These are phyloP conservation scores for Emydocephalus ijimae DNA, from an alignment of 2,113 vertebrate species.

Conservation along the genomic window DNA sequence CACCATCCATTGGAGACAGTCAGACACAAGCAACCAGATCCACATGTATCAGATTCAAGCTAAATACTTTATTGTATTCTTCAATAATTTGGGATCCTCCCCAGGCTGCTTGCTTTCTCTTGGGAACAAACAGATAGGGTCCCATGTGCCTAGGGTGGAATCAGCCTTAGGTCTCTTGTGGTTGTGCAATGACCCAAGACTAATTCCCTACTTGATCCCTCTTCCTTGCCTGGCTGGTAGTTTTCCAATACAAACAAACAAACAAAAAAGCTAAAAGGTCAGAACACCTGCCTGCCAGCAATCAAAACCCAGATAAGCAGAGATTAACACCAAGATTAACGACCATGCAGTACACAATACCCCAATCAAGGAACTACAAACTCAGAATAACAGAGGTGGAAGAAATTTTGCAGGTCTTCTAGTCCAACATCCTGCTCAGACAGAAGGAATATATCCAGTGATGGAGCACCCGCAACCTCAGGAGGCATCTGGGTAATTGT, in stretches of 20 bases:
- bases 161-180: too few species aligned
- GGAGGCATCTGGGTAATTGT: not conserved
- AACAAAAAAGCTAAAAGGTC: not conserved
- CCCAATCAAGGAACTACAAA: not conserved
- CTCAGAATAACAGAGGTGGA: not conserved
- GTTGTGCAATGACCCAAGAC: too few species aligned
- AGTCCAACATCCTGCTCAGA: not conserved
- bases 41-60: too few species aligned
- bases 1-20: too few species aligned
- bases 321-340: not conserved
- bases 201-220: too few species aligned
- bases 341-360: not conserved
- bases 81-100: too few species aligned
- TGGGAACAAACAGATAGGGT: too few species aligned
- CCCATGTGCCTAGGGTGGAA: too few species aligned
- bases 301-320: not conserved
- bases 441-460: not conserved
- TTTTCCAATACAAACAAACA: not conserved
- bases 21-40: too few species aligned
- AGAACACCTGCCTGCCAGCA: not conserved
- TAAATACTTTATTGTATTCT: too few species aligned
- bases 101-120: too few species aligned
- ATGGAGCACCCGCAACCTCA: not conserved
- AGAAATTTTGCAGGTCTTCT: not conserved
- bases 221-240: too few species aligned